These are phyloP conservation scores for Aplodontia rufa DNA, from an alignment of 2,113 vertebrate genomes.

Conservation along the genomic window DNA sequence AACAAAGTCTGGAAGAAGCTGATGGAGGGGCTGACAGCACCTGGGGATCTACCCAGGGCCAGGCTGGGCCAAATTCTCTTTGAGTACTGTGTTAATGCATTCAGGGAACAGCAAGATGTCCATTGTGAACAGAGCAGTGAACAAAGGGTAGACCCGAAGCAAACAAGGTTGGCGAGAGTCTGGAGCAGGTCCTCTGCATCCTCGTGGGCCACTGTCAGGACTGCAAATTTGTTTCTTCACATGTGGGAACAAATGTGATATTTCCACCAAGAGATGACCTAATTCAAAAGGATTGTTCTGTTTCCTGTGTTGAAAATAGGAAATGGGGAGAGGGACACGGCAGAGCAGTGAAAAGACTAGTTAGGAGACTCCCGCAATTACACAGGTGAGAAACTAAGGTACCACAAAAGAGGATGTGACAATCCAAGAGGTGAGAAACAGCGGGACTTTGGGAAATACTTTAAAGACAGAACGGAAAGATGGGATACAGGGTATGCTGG, in stretches of 20 bases:
- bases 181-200: neutral
- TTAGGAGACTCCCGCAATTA: neutral
- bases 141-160: neutral
- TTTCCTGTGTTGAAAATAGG: neutral
- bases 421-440: neutral
- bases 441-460: neutral
- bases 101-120: neutral
- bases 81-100: neutral
- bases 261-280: neutral
- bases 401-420: neutral
- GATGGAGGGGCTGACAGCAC: neutral
- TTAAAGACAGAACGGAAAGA: neutral
- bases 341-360: neutral
- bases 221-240: neutral
- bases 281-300: neutral
- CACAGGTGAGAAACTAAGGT: neutral
- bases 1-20: neutral
- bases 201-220: neutral
- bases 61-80: neutral
- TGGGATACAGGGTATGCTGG: neutral
- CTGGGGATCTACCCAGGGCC: neutral
- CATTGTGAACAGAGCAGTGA: neutral
- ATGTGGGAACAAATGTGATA: neutral
- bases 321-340: neutral
- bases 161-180: neutral